Evolutionary conservation across 2,797 vertebrate genomes (phyloP).

Genomic region (Streptopelia turtur): DNA sequence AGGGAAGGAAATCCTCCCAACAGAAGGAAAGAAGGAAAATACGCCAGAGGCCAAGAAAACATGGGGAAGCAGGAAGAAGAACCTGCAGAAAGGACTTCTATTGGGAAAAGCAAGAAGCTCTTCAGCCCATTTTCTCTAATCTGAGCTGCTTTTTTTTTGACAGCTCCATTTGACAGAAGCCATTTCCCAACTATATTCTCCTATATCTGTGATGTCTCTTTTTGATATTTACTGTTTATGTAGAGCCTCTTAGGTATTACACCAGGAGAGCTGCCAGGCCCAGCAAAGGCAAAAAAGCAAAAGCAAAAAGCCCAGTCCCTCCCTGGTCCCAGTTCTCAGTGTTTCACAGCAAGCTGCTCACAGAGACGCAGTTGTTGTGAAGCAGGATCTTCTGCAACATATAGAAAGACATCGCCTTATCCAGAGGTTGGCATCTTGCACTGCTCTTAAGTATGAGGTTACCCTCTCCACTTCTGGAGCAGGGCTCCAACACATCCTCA

Average conservation of each 20-base stretch:
- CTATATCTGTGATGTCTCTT: neutral
- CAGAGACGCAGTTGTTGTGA: neutral
- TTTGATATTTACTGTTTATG: neutral
- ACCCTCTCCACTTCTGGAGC: neutral
- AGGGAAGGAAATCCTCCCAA: neutral
- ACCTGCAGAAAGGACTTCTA: neutral
- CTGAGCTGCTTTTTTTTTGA: neutral
- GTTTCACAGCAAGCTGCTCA: neutral
- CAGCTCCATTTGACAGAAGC: neutral
- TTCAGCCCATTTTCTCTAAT: slow-evolving; percentile 7
- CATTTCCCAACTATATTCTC: neutral
- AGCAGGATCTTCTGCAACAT: neutral
- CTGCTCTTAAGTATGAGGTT: neutral
- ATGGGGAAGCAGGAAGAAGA: neutral
- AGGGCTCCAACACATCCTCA: neutral
- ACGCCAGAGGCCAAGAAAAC: neutral
- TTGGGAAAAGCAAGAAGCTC: neutral
- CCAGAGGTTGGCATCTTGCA: neutral
- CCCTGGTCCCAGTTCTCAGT: neutral
- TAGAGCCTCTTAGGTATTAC: neutral
- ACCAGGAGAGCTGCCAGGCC: neutral
- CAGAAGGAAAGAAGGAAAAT: neutral
- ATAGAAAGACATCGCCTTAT: neutral
- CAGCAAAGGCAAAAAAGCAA: neutral
- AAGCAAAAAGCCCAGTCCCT: accelerated